phyloP scores from a whole-genome alignment of 2,797 vertebrate species.

The Strix occidentalis region DNA sequence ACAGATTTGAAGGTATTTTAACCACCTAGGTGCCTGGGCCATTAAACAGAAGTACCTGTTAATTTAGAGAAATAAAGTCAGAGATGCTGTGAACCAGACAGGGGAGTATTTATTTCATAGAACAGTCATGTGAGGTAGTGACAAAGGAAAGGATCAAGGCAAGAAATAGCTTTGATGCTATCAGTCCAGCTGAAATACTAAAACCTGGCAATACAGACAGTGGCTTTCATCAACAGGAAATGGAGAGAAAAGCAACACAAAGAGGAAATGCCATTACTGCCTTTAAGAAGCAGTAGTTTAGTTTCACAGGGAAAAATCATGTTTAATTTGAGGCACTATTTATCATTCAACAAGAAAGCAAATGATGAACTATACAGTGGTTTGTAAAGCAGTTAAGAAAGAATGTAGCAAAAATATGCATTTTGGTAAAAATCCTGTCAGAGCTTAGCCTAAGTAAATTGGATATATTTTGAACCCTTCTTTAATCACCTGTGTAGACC shows the following conservation, averaged over 20 bases:
- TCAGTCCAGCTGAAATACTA: conserved; percentile 16
- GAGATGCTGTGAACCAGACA: background rate
- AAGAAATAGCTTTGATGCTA: conserved; percentile 7
- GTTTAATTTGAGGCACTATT: conserved; percentile 12
- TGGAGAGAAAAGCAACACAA: background rate
- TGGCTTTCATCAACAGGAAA: conserved; percentile 34
- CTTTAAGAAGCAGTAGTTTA: background rate
- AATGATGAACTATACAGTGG: background rate
- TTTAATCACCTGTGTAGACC: background rate
- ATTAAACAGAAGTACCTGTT: conserved; percentile 7
- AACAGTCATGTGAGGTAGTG: background rate
- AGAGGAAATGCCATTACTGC: background rate
- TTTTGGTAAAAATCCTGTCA: background rate
- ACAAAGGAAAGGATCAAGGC: conserved; percentile 5
- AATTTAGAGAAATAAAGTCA: conserved; percentile 20
- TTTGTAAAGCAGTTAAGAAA: conserved; percentile 10
- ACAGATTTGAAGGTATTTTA: background rate
- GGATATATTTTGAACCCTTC: background rate
- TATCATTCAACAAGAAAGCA: conserved; percentile 21
- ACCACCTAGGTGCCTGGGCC: background rate
- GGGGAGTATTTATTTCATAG: background rate
- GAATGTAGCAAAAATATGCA: background rate
- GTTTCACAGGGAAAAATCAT: background rate
- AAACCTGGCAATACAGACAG: background rate
- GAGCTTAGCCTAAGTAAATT: background rate